Evolutionary conservation across 2,797 vertebrate genomes (phyloP).

Genomic region (Peromyscus attwateri): DNA sequence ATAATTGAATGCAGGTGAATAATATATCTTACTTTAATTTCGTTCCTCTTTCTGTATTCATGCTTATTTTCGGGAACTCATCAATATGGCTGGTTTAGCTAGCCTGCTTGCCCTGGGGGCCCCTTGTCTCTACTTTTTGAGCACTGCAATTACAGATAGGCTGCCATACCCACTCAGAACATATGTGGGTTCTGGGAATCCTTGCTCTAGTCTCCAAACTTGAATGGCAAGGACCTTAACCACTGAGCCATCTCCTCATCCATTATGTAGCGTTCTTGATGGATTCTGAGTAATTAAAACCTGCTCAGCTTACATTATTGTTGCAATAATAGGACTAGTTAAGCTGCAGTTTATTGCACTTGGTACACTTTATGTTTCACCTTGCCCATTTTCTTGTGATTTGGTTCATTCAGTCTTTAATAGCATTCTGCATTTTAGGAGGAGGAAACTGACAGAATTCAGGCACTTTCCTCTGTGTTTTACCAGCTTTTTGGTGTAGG

Average conservation of each 20-base stretch:
- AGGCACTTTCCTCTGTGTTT: background rate
- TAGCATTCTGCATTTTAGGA: background rate
- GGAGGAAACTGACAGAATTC: background rate
- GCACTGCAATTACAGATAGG: background rate
- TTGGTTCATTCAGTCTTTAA: background rate
- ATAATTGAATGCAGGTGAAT: background rate
- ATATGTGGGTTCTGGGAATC: background rate
- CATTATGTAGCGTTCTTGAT: background rate
- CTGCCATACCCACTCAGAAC: background rate
- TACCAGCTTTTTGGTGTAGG: background rate
- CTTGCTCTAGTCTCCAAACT: background rate
- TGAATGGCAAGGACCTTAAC: background rate
- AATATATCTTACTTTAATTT: background rate
- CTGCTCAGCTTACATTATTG: background rate
- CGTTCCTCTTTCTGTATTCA: background rate
- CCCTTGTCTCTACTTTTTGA: background rate
- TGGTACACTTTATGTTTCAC: fast-evolving
- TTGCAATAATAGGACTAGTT: background rate
- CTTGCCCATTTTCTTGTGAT: background rate
- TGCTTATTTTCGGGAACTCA: background rate
- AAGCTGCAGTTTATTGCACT: background rate
- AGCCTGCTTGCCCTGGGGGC: background rate
- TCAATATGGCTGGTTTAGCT: background rate
- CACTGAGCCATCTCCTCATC: background rate
- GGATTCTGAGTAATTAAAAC: background rate